A percentile compares a stretch with the other conserved stretches of the same genome.
phyloP scores from a whole-genome alignment of 2,797 vertebrate genomes.

The Fundulus diaphanus region DNA sequence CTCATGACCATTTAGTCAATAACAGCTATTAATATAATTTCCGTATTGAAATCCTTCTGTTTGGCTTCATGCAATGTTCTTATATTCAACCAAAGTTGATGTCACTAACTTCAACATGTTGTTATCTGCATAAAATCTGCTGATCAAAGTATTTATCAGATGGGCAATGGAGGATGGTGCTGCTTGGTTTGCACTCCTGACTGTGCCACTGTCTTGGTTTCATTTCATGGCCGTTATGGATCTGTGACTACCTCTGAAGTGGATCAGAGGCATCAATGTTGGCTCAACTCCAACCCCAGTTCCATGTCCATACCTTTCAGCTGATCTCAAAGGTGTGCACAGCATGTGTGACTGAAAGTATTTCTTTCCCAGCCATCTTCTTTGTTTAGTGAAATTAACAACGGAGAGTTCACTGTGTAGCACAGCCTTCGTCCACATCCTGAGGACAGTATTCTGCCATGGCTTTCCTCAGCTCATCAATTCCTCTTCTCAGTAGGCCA shows the following conservation, averaged over 20 bases:
- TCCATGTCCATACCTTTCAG: not conserved
- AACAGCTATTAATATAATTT: too few species aligned
- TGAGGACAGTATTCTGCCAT: constrained; percentile 68
- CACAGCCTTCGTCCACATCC: constrained; percentile 28
- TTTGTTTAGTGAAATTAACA: not conserved
- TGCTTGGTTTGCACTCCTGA: not conserved
- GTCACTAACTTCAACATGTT: not conserved
- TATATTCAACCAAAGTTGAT: not conserved
- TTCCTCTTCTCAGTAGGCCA: constrained; percentile 88
- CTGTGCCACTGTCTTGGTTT: not conserved
- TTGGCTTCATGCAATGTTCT: not conserved
- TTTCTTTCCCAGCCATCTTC: not conserved
- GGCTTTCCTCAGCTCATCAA: constrained; percentile 89
- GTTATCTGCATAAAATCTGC: not conserved
- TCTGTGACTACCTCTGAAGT: not conserved
- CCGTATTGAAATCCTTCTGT: not conserved
- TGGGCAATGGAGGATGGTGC: not conserved
- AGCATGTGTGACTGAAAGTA: not conserved
- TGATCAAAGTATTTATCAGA: not conserved
- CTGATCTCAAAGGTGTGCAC: not conserved
- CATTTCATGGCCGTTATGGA: too few species aligned
- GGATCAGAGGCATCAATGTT: not conserved
- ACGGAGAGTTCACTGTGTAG: constrained; percentile 22
- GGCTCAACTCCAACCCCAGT: not conserved
- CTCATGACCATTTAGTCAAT: too few species aligned